Percentiles rank a stretch among this genome's conserved stretches.
These are phyloP conservation scores for Eupithecia vulgata DNA, from an alignment of 2,888 invertebrate genomes.

Conservation along the genomic window DNA sequence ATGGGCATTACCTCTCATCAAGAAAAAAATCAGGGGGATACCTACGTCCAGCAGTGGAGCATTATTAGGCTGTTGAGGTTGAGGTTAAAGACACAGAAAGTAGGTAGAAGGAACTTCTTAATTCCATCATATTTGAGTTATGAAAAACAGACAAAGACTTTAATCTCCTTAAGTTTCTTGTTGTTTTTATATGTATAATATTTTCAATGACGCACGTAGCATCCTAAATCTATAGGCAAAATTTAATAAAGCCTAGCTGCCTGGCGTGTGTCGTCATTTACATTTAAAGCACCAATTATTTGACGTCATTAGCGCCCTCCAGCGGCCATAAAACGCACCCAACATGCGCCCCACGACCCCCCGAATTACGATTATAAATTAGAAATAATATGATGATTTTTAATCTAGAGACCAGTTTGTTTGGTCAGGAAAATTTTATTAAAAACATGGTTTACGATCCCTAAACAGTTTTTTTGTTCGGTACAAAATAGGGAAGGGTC, in stretches of 20 bases:
- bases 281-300: conserved; percentile 84
- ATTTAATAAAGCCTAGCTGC: conserved; percentile 76
- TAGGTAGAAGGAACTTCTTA: neutral
- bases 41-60: no score
- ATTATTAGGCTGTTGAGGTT: no score
- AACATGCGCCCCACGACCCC: conserved; percentile 63
- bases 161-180: neutral
- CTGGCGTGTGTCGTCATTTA: conserved; percentile 80
- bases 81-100: no score
- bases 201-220: conserved; percentile 35
- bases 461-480: neutral
- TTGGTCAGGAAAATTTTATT: conserved; percentile 16
- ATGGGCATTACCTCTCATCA: no score
- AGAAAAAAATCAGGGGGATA: no score
- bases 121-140: neutral
- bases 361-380: conserved; percentile 76
- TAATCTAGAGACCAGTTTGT: conserved; percentile 61
- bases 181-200: conserved; percentile 30
- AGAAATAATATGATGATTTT: conserved; percentile 75
- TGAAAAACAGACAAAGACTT: neutral
- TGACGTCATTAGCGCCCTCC: conserved; percentile 82
- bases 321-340: conserved; percentile 81
- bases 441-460: conserved; percentile 14
- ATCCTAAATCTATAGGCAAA: conserved; percentile 59
- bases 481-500: neutral